These are phyloP conservation scores for Eurytoma adleriae DNA, from an alignment of 2,888 invertebrate genomes.

Conservation along the genomic window DNA sequence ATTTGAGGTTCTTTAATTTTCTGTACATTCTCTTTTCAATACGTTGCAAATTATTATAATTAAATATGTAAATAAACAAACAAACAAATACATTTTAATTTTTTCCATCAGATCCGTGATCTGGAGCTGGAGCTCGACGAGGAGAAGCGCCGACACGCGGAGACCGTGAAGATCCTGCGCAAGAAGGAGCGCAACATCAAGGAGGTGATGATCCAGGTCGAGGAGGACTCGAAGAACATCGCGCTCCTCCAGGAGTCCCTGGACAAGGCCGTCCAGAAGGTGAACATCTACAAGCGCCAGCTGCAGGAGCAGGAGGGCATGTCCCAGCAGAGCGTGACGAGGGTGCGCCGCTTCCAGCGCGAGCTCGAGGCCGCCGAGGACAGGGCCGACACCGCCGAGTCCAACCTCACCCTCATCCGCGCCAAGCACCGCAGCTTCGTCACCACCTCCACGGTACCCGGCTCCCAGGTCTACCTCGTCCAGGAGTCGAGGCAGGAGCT, in stretches of 20 bases:
- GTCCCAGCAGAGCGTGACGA: conserved; percentile 93
- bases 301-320: conserved; percentile 95
- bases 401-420: conserved; percentile 95
- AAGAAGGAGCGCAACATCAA: conserved; percentile 98
- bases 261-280: conserved; percentile 92
- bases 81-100: not conserved
- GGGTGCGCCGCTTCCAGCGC: conserved; percentile 98
- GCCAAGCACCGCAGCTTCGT: conserved; percentile 99
- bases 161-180: conserved; percentile 97
- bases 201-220: conserved; percentile 95
- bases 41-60: no score
- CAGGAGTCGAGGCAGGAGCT: conserved; percentile 85
- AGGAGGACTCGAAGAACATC: conserved; percentile 98
- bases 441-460: conserved; percentile 94
- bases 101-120: conserved; percentile 86
- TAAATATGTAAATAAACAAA: not conserved
- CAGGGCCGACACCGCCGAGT: conserved; percentile 96
- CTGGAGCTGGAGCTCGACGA: conserved; percentile 96
- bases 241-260: conserved; percentile 92
- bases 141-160: conserved; percentile 97
- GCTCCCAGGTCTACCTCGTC: conserved; percentile 93
- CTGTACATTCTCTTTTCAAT: no score
- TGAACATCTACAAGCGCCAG: conserved; percentile 96
- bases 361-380: conserved; percentile 98
- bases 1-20: not conserved